Evolutionary conservation across 2,113 vertebrate species (phyloP).

Genomic region (Charadrius vociferus): DNA sequence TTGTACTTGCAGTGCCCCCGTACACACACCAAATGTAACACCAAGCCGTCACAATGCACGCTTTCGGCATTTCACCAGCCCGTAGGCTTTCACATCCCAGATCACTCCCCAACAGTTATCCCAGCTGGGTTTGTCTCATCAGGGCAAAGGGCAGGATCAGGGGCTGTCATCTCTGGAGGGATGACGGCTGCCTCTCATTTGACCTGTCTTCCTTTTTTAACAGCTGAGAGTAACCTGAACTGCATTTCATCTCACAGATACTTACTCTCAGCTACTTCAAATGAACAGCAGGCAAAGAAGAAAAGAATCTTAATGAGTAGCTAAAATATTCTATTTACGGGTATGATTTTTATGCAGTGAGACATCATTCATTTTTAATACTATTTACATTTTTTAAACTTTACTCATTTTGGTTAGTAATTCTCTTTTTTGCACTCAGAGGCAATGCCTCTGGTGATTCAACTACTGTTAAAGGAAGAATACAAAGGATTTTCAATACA

Average conservation of each 20-base stretch:
- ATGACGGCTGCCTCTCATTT: slow-evolving; percentile 12
- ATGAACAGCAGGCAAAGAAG: background rate
- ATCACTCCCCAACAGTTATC: background rate
- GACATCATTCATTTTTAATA: background rate
- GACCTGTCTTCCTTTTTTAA: slow-evolving; percentile 43
- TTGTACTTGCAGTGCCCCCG: background rate
- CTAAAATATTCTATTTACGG: background rate
- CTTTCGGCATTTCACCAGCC: background rate
- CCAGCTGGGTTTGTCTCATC: background rate
- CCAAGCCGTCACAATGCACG: background rate
- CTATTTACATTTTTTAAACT: background rate
- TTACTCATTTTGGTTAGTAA: background rate
- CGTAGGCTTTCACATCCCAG: background rate
- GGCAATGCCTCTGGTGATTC: background rate
- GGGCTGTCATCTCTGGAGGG: background rate
- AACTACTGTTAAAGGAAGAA: background rate
- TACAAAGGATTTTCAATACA: background rate
- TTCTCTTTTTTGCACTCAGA: background rate
- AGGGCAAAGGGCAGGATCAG: background rate
- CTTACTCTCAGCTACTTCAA: background rate
- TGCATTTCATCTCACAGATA: background rate
- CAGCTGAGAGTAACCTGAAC: slow-evolving; percentile 35
- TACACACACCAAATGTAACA: background rate
- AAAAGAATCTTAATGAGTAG: background rate
- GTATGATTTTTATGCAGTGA: background rate